Evolutionary conservation across 2,797 vertebrate genomes (phyloP), one percentile per base, ranked within the genome.

Genomic region (Propithecus perrieri): DNA sequence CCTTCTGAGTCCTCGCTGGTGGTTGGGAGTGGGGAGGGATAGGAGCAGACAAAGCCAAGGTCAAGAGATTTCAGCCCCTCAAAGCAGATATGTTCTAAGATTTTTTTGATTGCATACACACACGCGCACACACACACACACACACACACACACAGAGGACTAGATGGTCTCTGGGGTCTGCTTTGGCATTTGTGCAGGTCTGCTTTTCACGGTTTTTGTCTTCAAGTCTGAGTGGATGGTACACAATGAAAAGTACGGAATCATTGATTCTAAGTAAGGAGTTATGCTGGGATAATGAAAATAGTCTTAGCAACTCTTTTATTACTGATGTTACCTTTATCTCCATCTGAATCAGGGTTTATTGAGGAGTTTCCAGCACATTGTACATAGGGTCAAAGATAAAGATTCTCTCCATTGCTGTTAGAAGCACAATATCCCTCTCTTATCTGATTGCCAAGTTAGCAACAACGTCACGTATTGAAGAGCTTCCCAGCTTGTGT

Each of bases 381-480:
- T 28, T 85, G 63, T 35, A 38, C 7, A 46, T 8, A 53, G 33
- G 57, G 48, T 96, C 89, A 95, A 88, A 88, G 89, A 50, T 55
- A 84, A 97, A 89, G 81, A 92, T 81, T 85, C 30, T 94, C 57
- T 75, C 50, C 11, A 26, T 13, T 84, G 74, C 46, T 92, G 6
- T 78, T 67, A 71, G 48, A 92, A 95, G 41, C 63, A 72, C 24
- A 86, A 88, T 63, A 85, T 35, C 43, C 61, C 33, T 67, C 12
- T 95, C 38, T 89, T 86, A 78, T 84, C 50, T 87, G 65, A 95
- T 95, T 65, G 30, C 2, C 53, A 92, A 76, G 50, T 89, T 90
- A 97, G 48, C 53, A 71, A 83, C 50, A 95, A 57, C 3, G 2
- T 30, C 7, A 57, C 9, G 2, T 57, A 22, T 30, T 81, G 69